Base-by-base conservation (phyloP, 2,797 vertebrate species). In the Otolemur crassicaudatus region DNA sequence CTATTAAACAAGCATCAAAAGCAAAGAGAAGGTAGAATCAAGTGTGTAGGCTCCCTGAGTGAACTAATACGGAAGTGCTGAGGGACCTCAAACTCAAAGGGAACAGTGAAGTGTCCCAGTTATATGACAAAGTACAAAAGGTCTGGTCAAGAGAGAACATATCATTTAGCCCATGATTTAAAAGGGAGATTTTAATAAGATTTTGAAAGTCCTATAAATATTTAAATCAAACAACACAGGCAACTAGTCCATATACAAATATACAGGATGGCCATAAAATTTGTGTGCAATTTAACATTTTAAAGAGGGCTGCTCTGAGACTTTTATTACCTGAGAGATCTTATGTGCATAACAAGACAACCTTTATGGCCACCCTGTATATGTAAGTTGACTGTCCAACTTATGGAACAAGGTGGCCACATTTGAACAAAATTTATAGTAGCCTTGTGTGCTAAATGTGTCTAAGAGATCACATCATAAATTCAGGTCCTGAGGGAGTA, bases 401-500 rank as follows among this genome's bases (percentile, higher is more conserved):
- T 92, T 70, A 76, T 29, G 82, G 67, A 81, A 82, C 17, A 49
- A 49, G 29, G 63, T 70, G 29, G 63, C 93, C 56, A 89, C 34
- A 90, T 73, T 69, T 90, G 75, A 97, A 91, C 20, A 87, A 87
- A 87, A 46, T 92, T 75, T 96, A 79, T 29, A 77, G 75, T 46
- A 87, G 65, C 81, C 31, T 56, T 63, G 7, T 77, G 34, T 69
- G 56, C 11, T 69, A 91, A 77, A 86, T 80, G 29, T 27, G 40
- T 83, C 20, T 11, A 46, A 72, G 67, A 90, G 37, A 87, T 58
- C 19, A 91, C 37, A 86, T 67, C 67, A 93, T 97, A 90, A 96
- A 96, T 95, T 60, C n/a, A 69, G 61, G 40, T 82, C 67, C 76
- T 82, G 67, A 95, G 80, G 90, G 87, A 90, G 67, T 91, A 93